Percentiles rank a stretch among this genome's conserved stretches.
Evolutionary conservation across 2,113 vertebrate species (phyloP).

Genomic region (Opisthocomus hoazin): DNA sequence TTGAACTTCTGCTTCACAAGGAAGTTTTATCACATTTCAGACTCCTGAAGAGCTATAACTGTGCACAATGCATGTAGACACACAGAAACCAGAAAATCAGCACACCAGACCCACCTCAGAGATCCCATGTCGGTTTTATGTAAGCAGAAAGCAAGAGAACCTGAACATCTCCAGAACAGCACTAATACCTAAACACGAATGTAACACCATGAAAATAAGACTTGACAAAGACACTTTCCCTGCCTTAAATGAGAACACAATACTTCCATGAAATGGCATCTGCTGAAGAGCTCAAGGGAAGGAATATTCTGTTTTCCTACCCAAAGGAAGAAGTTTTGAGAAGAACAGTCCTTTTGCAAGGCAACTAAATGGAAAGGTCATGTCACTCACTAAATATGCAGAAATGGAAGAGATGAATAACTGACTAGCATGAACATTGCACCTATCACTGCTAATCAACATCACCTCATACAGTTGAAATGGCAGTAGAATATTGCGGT

Average conservation of each 20-base stretch:
- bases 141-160: neutral
- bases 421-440: neutral
- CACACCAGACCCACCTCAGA: neutral
- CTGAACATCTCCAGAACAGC: neutral
- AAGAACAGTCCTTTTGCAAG: neutral
- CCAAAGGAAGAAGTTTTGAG: neutral
- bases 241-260: neutral
- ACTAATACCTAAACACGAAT: neutral
- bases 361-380: neutral
- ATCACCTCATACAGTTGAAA: slow-evolving; percentile 1
- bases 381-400: neutral
- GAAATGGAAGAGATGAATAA: slow-evolving; percentile 1
- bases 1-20: accelerated
- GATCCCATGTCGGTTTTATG: neutral
- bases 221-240: neutral
- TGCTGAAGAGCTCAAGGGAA: neutral
- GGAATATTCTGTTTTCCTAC: neutral
- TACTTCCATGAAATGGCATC: neutral
- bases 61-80: neutral
- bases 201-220: neutral
- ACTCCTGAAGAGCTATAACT: neutral
- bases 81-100: neutral
- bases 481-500: neutral
- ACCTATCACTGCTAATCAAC: neutral
- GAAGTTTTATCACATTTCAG: neutral